These are phyloP conservation scores for Leptopterna dolabrata DNA, from an alignment of 2,888 invertebrate species.

Conservation along the genomic window DNA sequence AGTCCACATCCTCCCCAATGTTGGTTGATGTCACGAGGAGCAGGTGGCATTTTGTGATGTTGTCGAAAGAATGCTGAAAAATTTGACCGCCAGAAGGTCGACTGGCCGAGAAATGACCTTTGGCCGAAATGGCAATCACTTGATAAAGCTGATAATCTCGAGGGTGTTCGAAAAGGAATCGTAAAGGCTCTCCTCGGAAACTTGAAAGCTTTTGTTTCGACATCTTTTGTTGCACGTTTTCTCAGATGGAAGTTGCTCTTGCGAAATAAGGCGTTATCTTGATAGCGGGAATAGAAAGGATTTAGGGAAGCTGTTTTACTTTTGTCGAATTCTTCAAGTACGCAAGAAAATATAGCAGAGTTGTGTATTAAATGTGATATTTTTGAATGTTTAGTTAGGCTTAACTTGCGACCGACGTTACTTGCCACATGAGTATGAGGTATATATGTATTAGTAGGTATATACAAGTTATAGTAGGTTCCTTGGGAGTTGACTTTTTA, in stretches of 20 bases:
- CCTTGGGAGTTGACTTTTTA: no score
- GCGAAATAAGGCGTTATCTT: not conserved
- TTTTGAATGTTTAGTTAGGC: no score
- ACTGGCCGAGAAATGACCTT: not conserved
- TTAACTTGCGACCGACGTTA: no score
- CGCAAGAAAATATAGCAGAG: not conserved
- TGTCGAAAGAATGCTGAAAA: not conserved
- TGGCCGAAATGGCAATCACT: not conserved
- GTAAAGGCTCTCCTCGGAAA: not conserved
- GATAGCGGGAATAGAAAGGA: not conserved
- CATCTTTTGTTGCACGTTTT: not conserved
- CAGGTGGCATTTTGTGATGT: not conserved
- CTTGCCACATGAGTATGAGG: no score
- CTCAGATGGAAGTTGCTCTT: not conserved
- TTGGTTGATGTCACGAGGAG: not conserved
- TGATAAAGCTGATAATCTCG: not conserved
- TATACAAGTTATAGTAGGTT: no score
- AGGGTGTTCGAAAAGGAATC: not conserved
- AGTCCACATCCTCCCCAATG: not conserved
- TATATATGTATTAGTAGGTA: no score
- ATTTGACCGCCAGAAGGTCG: not conserved
- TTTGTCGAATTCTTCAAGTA: not conserved
- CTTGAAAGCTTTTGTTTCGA: conserved; percentile 11
- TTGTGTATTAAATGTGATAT: no score
- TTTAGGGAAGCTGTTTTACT: not conserved